phyloP scores from a whole-genome alignment of 2,797 vertebrate species.

The Sebastes jordani region DNA sequence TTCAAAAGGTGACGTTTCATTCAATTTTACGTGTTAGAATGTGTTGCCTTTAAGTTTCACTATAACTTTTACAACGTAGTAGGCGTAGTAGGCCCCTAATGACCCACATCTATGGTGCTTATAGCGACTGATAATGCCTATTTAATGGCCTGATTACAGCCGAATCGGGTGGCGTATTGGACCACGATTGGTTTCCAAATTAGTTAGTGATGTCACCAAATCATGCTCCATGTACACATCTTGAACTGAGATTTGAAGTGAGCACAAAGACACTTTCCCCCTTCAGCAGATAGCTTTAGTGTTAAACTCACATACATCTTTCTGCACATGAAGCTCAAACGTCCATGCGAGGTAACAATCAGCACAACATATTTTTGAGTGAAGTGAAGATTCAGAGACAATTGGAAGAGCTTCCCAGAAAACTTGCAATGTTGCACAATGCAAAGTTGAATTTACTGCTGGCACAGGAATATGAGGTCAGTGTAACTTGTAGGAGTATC shows the following conservation, averaged over 20 bases:
- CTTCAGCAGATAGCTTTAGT: neutral
- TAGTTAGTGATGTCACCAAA: neutral
- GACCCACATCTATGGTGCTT: no score
- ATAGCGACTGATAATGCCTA: neutral
- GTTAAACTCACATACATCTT: neutral
- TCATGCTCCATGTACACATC: neutral
- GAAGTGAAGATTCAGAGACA: neutral
- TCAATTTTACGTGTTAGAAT: no score
- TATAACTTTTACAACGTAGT: no score
- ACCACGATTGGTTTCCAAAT: neutral
- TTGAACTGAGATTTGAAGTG: neutral
- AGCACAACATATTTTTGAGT: neutral
- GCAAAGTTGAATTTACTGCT: constrained; percentile 24
- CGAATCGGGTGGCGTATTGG: neutral
- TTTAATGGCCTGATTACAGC: neutral
- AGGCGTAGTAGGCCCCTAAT: no score
- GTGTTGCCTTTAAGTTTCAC: no score
- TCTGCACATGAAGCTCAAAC: neutral
- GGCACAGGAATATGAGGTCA: constrained; percentile 32
- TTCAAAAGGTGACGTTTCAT: no score
- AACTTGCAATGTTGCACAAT: constrained; percentile 26
- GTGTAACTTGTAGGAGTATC: constrained; percentile 53
- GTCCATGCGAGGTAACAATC: neutral
- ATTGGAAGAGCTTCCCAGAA: constrained; percentile 15
- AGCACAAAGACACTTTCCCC: neutral